phyloP scores from a whole-genome alignment of 2,888 invertebrate species.

The Cephus rjabovi region DNA sequence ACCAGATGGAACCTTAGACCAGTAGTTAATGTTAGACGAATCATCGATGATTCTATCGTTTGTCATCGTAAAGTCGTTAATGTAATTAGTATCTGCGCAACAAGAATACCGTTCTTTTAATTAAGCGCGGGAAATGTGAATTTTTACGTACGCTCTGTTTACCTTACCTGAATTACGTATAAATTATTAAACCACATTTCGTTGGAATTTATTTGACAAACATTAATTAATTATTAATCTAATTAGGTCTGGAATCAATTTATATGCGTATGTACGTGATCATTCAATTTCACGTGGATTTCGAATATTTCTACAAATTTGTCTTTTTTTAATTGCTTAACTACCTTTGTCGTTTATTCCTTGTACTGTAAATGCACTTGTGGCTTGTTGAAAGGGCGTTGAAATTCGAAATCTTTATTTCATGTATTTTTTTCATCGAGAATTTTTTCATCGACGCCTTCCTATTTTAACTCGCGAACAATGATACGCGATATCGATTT shows the following conservation, averaged over 20 bases:
- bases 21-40: not conserved
- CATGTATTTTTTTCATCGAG: not conserved
- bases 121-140: not conserved
- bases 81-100: not conserved
- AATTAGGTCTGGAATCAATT: not conserved
- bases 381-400: not conserved
- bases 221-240: not conserved
- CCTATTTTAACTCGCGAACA: not conserved
- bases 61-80: not conserved
- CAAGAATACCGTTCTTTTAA: not conserved
- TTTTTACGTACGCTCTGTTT: not conserved
- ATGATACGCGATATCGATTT: not conserved
- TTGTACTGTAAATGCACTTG: not conserved
- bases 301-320: not conserved
- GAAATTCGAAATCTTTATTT: not conserved
- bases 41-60: not conserved
- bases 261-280: not conserved
- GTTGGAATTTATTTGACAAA: not conserved
- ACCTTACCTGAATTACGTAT: not conserved
- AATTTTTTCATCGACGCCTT: not conserved
- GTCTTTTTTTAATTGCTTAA: not conserved
- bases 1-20: not conserved
- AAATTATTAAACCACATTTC: not conserved
- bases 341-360: not conserved
- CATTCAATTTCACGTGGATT: not conserved